phyloP scores from a whole-genome alignment of 2,797 vertebrate genomes.

The Phataginus tetradactyla region DNA sequence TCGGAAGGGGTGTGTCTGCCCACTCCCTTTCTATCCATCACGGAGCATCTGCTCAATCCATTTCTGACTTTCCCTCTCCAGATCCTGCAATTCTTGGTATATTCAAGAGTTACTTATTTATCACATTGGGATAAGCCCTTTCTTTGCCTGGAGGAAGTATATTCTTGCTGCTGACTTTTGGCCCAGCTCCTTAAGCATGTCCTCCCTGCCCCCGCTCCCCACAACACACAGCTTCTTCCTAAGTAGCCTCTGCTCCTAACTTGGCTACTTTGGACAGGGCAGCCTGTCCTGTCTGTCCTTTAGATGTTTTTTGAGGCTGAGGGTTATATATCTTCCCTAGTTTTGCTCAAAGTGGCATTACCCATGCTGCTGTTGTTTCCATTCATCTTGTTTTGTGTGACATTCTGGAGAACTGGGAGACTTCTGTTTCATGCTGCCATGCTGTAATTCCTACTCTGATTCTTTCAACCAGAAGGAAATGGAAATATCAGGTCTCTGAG shows the following conservation, averaged over 20 bases:
- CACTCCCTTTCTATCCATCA: rapidly evolving
- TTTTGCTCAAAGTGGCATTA: background rate
- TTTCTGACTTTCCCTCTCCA: background rate
- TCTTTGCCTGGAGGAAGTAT: background rate
- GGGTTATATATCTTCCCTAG: background rate
- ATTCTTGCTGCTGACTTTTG: background rate
- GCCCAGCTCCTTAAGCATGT: background rate
- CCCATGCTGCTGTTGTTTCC: background rate
- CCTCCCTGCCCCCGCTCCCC: background rate
- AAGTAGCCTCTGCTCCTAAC: background rate
- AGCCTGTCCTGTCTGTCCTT: no score
- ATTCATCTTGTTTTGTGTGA: background rate
- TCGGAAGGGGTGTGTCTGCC: background rate
- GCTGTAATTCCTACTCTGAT: background rate
- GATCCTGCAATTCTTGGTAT: background rate
- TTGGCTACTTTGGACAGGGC: background rate
- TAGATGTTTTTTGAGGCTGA: background rate
- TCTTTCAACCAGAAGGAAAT: background rate
- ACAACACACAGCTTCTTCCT: background rate
- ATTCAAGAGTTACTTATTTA: background rate
- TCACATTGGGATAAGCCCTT: background rate
- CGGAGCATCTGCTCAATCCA: background rate
- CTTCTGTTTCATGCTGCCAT: background rate
- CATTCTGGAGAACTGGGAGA: background rate
- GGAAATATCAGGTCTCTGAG: background rate